Conservation (phyloP, 2,888 invertebrate species). For the Listrodromus nycthemerus region DNA sequence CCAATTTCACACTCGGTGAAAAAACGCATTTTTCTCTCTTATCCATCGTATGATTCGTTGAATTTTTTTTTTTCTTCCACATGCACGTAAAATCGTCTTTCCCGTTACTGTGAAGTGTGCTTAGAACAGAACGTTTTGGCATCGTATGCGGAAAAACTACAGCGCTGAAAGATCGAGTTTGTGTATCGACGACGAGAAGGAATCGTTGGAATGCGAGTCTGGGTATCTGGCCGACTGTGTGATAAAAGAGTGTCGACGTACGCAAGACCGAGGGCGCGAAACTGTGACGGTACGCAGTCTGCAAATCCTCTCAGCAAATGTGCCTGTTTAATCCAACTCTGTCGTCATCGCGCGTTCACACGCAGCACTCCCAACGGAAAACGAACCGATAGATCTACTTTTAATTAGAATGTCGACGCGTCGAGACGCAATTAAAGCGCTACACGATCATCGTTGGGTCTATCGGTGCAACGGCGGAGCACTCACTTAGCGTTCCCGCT, state of each 20-base stretch:
- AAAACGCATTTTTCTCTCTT: too few species aligned
- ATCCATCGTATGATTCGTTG: too few species aligned
- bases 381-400: slow-evolving; percentile 16
- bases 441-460: background rate
- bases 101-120: too few species aligned
- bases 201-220: too few species aligned
- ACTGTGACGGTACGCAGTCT: background rate
- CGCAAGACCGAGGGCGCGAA: background rate
- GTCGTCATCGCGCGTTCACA: background rate
- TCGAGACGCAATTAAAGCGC: slow-evolving; percentile 28
- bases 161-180: too few species aligned
- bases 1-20: too few species aligned
- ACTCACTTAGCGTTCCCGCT: background rate
- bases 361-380: background rate
- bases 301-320: slow-evolving; percentile 11
- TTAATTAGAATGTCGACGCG: slow-evolving; percentile 32
- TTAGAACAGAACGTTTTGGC: too few species aligned
- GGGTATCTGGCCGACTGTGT: background rate
- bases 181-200: too few species aligned
- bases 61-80: too few species aligned
- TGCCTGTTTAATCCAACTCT: slow-evolving; percentile 1
- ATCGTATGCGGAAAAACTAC: too few species aligned
- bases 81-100: too few species aligned
- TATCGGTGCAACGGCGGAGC: background rate
- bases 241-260: slow-evolving; percentile 15